Percentiles rank a stretch among this genome's conserved stretches.
Evolutionary conservation across 2,888 invertebrate species (phyloP).

Genomic region (Cylloceria caligata): DNA sequence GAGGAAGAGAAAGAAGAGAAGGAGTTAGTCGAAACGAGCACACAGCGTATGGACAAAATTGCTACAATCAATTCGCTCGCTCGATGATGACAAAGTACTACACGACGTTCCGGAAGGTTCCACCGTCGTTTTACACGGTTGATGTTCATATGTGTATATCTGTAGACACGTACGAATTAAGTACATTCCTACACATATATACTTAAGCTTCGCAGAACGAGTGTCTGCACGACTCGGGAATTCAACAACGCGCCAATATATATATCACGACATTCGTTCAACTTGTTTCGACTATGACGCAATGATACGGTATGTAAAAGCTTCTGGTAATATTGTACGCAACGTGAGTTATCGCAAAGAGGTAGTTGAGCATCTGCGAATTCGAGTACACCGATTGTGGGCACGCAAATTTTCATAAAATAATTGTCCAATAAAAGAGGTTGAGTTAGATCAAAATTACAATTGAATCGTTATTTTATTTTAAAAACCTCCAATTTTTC

Average conservation of each 20-base stretch:
- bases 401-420: background rate
- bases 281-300: conserved; percentile 48
- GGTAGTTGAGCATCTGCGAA: conserved; percentile 5
- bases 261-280: conserved; percentile 27
- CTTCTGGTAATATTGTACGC: conserved; percentile 5
- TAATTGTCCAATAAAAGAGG: background rate
- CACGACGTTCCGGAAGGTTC: conserved; percentile 59
- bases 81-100: conserved; percentile 58
- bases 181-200: background rate
- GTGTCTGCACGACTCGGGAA: conserved; percentile 40
- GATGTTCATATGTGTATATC: background rate
- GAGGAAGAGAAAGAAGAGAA: background rate
- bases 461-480: background rate
- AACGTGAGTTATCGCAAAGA: conserved; percentile 9
- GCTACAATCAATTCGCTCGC: conserved; percentile 50
- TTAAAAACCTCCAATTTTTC: too few species aligned
- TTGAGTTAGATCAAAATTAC: background rate
- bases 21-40: conserved; percentile 21
- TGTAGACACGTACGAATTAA: background rate
- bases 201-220: conserved; percentile 28
- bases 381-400: background rate
- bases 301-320: conserved; percentile 38
- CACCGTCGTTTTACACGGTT: conserved; percentile 16
- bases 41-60: conserved; percentile 45
- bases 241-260: conserved; percentile 41